Evolutionary conservation across 2,888 invertebrate species (phyloP), one percentile per base, ranked within the genome.

Genomic region (Polyommatus icarus): DNA sequence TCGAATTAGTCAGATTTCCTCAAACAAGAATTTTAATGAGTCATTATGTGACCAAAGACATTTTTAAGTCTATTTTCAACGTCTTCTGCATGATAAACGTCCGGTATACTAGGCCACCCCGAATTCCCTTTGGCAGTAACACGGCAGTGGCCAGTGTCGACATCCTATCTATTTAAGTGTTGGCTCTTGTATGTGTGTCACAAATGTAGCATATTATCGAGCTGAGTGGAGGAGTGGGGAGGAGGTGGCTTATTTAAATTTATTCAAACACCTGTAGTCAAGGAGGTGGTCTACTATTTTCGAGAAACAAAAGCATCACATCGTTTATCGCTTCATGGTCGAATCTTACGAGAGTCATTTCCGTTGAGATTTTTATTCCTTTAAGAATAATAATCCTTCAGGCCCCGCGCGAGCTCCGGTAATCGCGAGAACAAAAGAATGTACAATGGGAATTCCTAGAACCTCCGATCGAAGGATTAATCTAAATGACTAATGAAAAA

Each of bases 161-260:
- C 50, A 75, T 50, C 54, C 50, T 75, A 75, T 75, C 75, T 75
- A 75, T 75, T 29, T 75, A 54, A 54, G 24, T 50, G 54, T 50
- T 75, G 75, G 75, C 75, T 20, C 29, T 54, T 75, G 75, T 54
- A 75, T 54, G 50, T 75, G 75, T 75, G 54, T 75, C 54, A 75
- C 29, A 20, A 54, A 75, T 46, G 24, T 73, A 50, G 15, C 61
- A 67, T 29, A 67, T 2, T 67, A 32, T 29, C 15, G 67, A 67
- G 29, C 6, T 7, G 67, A 15, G 67, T 29, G 29, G 67, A n/a
- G n/a, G n/a, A n/a, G n/a, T n/a, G n/a, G n/a, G n/a, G n/a, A n/a
- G n/a, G n/a, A n/a, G n/a, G 67, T 67, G 67, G 67, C 67, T 18
- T 32, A 32, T 67, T 32, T 67, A 67, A 29, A 29, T 67, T 20